Evolutionary conservation across 2,888 invertebrate species (phyloP), one percentile per base, ranked within the genome.

Genomic region (Rhodophaea formosa): DNA sequence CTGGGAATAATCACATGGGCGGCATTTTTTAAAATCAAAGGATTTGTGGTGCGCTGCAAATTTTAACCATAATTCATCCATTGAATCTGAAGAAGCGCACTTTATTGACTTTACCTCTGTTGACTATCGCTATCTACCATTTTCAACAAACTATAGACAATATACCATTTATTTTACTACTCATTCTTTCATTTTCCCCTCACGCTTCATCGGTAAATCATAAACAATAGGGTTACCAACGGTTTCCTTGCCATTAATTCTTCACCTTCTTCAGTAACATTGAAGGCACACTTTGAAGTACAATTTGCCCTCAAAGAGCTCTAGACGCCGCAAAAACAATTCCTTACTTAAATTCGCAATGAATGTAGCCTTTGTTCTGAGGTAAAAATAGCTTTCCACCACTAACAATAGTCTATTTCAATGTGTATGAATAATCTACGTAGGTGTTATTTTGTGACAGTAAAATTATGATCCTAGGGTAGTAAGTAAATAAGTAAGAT

Each of bases 291-390:
- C 53, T 35, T 23, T 59, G 54, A 66, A 60, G 61, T 54, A 63
- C 54, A 39, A 60, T 71, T 71, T 63, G 65, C 71, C 72, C 71
- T 77, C 69, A 67, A 71, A 74, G 61, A 67, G 65, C 63, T 62
- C 65, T 75, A 74, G 64, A 62, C 64, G 75, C 82, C 84, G 73
- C 84, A 85, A 84, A n/a, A 84, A 72, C 64, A 65, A 68, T 72
- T 70, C 71, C 70, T 65, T 59, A 64, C 69, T 59, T 62, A 69
- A 74, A 70, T 66, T 63, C 59, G 64, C 66, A 81, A 82, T 80
- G 78, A 68, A 68, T 70, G 71, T 70, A 62, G 71, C 63, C 75
- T 80, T 77, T 77, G 76, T 79, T 74, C 62, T 66, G 64, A 59
- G 61, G 60, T 65, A 70, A 69, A 78, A 72, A 75, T 75, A 74